Evolutionary conservation across 2,888 invertebrate genomes (phyloP).

Genomic region (Rhorus exstirpatorius): DNA sequence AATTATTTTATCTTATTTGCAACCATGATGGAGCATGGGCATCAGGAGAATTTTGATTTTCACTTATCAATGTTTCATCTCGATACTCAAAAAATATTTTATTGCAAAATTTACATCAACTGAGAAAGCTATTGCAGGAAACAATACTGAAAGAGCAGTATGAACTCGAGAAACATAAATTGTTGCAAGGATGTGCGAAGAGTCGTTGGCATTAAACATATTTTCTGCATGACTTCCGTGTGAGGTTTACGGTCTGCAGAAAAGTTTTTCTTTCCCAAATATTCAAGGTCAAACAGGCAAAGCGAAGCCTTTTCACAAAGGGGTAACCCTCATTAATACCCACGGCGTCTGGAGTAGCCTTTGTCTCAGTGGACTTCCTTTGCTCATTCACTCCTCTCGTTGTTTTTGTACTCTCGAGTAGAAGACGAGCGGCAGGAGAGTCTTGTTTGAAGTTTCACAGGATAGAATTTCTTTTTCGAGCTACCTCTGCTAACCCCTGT

Average conservation of each 20-base stretch:
- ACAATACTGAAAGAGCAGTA: too few species aligned
- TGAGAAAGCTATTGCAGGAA: too few species aligned
- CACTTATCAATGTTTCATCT: too few species aligned
- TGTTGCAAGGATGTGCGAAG: conserved; percentile 1
- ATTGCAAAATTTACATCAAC: too few species aligned
- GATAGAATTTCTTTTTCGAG: conserved; percentile 62
- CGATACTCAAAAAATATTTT: too few species aligned
- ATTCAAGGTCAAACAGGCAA: conserved; percentile 56
- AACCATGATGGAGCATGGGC: too few species aligned
- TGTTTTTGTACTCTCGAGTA: conserved; percentile 16
- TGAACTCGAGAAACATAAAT: not conserved
- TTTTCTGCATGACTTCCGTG: conserved; percentile 1
- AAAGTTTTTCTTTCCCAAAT: conserved; percentile 52
- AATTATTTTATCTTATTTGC: too few species aligned
- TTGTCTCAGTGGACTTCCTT: too few species aligned
- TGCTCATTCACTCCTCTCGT: conserved; percentile 27
- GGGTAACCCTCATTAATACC: conserved; percentile 72
- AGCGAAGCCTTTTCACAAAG: conserved; percentile 70
- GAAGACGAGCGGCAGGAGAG: conserved; percentile 1
- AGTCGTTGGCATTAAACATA: not conserved
- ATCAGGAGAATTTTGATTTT: too few species aligned
- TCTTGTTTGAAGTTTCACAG: conserved; percentile 67
- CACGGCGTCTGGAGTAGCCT: conserved; percentile 72
- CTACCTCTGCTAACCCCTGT: not conserved
- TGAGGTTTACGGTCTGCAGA: conserved; percentile 18